Percentiles rank a stretch among this genome's conserved stretches.
Evolutionary conservation across 2,797 vertebrate genomes (phyloP).

Genomic region (Peromyscus nudipes): DNA sequence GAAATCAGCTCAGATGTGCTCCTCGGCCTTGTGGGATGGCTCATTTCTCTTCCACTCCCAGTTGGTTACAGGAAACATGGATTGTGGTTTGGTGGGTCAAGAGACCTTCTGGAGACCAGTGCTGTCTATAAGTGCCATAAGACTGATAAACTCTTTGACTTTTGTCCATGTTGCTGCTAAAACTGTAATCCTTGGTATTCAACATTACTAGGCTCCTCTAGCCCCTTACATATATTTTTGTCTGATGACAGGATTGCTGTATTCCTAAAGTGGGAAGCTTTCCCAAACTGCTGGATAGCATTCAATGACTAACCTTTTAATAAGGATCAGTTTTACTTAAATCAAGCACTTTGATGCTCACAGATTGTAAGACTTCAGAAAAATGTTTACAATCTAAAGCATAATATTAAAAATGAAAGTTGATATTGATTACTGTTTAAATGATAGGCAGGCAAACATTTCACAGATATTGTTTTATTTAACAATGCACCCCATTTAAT

Average conservation of each 20-base stretch:
- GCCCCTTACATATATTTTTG: neutral
- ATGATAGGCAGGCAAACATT: neutral
- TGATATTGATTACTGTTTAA: slow-evolving; percentile 35
- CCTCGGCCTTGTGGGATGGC: neutral
- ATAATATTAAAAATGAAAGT: slow-evolving; percentile 54
- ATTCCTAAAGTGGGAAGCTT: neutral
- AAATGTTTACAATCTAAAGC: slow-evolving; percentile 43
- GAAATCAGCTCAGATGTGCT: neutral
- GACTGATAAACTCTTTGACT: neutral
- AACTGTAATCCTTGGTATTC: neutral
- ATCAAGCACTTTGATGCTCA: neutral
- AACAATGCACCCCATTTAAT: slow-evolving; percentile 18
- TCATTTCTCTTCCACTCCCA: neutral
- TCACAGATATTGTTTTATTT: slow-evolving; percentile 51
- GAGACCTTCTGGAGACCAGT: neutral
- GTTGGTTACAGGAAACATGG: neutral
- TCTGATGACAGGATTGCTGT: neutral
- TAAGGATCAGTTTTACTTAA: slow-evolving; percentile 40
- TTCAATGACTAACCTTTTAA: neutral
- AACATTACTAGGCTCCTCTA: neutral
- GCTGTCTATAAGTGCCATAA: neutral
- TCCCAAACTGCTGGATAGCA: neutral
- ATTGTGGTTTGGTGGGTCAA: neutral
- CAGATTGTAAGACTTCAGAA: slow-evolving; percentile 40
- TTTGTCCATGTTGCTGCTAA: neutral